Conservation (phyloP, 92 coral and sea anemone species). For the Epizoanthus stellaris region DNA sequence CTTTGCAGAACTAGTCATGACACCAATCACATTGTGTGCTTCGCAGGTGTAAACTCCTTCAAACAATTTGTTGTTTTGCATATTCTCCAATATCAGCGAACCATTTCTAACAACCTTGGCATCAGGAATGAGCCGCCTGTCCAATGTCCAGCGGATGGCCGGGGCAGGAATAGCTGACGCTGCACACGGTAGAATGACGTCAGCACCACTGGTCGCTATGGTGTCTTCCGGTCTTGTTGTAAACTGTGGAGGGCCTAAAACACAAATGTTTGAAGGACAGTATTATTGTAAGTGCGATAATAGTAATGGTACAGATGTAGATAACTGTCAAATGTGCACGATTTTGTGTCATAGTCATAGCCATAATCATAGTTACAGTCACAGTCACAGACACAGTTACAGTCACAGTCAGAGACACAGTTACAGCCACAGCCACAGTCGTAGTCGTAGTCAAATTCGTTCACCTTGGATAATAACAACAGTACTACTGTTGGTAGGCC, state of each 20-base stretch:
- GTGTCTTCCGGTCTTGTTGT: neutral
- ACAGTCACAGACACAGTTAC: no score
- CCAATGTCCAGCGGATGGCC: neutral
- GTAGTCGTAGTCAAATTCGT: no score
- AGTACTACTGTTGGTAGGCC: no score
- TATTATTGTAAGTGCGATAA: no score
- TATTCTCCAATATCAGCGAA: neutral
- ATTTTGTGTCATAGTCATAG: no score
- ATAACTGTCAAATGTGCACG: no score
- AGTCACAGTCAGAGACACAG: no score
- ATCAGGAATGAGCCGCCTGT: neutral
- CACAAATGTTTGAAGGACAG: no score
- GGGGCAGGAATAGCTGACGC: neutral
- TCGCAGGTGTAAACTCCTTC: slow-evolving; percentile 1
- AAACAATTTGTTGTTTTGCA: neutral
- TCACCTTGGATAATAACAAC: no score
- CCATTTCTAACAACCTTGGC: neutral
- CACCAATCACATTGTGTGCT: neutral
- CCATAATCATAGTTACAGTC: no score
- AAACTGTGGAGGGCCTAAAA: neutral
- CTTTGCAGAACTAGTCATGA: neutral
- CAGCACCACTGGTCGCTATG: neutral
- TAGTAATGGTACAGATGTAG: no score
- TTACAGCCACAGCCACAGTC: no score
- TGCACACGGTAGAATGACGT: neutral